Percentiles rank a stretch among this genome's conserved stretches.
Evolutionary conservation across 2,113 vertebrate genomes (phyloP).

Genomic region (Bambusicola thoracicus): DNA sequence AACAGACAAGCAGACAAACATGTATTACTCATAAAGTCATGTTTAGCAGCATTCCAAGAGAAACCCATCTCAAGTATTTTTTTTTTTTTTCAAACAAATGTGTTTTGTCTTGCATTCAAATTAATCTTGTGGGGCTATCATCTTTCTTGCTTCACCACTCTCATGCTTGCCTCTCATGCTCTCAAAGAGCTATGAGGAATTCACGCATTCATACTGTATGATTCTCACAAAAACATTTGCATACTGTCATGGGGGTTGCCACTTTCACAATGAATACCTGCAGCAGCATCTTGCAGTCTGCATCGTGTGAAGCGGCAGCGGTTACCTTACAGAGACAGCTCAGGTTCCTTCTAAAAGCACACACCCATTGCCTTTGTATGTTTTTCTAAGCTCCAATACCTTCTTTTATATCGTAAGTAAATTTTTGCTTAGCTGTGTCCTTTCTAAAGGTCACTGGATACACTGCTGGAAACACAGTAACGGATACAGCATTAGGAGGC

Average conservation of each 20-base stretch:
- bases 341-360: constrained; percentile 41
- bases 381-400: constrained; percentile 21
- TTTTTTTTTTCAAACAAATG: not conserved
- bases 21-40: constrained; percentile 37
- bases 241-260: not conserved
- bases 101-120: constrained; percentile 59
- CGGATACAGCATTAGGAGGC: not conserved
- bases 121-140: constrained; percentile 21
- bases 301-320: not conserved
- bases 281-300: not conserved
- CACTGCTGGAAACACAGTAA: not conserved
- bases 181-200: not conserved
- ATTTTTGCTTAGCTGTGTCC: constrained; percentile 38
- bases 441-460: constrained; percentile 31
- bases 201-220: not conserved
- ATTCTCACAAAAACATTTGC: not conserved
- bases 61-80: constrained; percentile 19
- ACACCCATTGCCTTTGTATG: not conserved
- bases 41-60: constrained; percentile 64
- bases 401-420: constrained; percentile 7
- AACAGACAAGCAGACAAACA: constrained; percentile 30
- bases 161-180: not conserved
- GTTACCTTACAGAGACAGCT: constrained; percentile 1
- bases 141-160: not conserved
- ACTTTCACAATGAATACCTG: constrained; percentile 29